These are phyloP conservation scores for Strongylocentrotus purpuratus DNA, from an alignment of 35 echinoderm and acorn worm species.

Conservation along the genomic window DNA sequence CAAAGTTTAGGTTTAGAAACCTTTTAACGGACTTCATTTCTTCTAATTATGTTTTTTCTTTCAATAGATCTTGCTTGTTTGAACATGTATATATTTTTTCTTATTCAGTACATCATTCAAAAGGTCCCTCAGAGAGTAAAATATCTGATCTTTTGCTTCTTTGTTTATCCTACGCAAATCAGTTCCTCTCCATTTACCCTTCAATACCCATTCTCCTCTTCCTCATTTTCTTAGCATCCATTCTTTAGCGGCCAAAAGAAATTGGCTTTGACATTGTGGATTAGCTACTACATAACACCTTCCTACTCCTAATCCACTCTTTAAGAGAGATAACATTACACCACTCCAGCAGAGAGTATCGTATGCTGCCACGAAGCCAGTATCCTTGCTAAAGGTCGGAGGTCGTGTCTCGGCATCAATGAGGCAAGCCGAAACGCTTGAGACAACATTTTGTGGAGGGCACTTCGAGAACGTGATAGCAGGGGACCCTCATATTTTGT, in stretches of 20 bases:
- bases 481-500: conserved; percentile 20
- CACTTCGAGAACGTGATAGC: background rate
- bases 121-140: too few species aligned
- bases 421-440: background rate
- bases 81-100: background rate
- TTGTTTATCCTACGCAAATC: background rate
- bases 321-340: background rate
- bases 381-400: background rate
- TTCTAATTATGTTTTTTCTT: background rate
- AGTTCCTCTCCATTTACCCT: background rate
- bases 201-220: background rate
- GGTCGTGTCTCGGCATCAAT: conserved; percentile 29
- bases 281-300: conserved; percentile 4
- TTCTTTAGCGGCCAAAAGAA: background rate
- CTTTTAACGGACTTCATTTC: background rate
- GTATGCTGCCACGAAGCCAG: background rate
- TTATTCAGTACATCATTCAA: background rate
- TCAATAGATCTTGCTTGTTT: background rate
- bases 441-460: background rate
- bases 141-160: too few species aligned
- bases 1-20: background rate
- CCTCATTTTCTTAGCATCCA: background rate
- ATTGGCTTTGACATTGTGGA: background rate
- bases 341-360: background rate
- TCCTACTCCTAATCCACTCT: background rate